phyloP scores from a whole-genome alignment of 2,888 invertebrate species.

The Lithodes maja region DNA sequence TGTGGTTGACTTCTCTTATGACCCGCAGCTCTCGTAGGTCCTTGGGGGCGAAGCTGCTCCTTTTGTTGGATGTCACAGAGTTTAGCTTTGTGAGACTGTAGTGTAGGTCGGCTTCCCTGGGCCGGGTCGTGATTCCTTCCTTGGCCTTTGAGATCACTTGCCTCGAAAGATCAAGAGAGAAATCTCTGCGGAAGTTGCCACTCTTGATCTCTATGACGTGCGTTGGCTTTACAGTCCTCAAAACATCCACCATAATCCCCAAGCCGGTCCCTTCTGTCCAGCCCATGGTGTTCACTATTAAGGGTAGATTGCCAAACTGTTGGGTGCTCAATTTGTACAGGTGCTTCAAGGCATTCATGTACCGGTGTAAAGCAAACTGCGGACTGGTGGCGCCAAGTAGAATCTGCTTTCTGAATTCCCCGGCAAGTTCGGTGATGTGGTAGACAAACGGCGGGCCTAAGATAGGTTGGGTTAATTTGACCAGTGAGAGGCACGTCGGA shows the following conservation, averaged over 20 bases:
- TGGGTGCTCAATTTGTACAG: not conserved
- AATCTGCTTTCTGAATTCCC: slow-evolving; percentile 17
- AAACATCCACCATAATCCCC: slow-evolving; percentile 46
- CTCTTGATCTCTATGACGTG: slow-evolving; percentile 58
- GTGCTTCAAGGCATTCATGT: slow-evolving; percentile 25
- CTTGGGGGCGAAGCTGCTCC: not conserved
- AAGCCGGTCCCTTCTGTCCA: slow-evolving; percentile 47
- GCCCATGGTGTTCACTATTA: slow-evolving; percentile 66
- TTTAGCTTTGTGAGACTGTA: slow-evolving; percentile 11
- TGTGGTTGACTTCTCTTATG: slow-evolving; percentile 9
- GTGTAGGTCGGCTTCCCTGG: not conserved
- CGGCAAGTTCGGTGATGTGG: not conserved
- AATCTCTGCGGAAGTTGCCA: slow-evolving; percentile 3
- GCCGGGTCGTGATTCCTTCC: slow-evolving; percentile 29
- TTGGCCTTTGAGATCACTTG: not conserved
- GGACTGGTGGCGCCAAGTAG: slow-evolving; percentile 43
- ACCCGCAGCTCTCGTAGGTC: slow-evolving; percentile 33
- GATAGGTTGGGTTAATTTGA: slow-evolving; percentile 35
- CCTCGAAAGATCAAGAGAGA: not conserved
- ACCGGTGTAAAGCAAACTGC: slow-evolving; percentile 40
- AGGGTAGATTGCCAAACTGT: not conserved
- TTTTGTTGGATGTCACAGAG: not conserved
- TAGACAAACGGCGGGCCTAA: slow-evolving; percentile 35
- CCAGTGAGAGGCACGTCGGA: slow-evolving; percentile 33
- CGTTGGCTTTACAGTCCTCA: slow-evolving; percentile 49